Evolutionary conservation across 1,140 invertebrate species (phyloP).

Genomic region (Lordiphosa collinella): DNA sequence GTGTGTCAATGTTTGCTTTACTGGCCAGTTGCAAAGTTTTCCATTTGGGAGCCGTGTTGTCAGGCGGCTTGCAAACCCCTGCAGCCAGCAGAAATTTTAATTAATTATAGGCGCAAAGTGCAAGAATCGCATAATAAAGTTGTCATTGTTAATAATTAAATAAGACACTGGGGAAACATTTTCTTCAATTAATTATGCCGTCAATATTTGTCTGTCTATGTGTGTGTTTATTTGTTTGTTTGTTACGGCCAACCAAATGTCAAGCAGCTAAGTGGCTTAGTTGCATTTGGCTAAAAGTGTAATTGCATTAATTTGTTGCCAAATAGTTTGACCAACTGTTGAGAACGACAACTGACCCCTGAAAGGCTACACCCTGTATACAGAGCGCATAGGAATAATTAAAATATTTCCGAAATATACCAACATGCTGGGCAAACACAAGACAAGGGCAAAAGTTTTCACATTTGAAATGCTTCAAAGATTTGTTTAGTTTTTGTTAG

Average conservation of each 20-base stretch:
- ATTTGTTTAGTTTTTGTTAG: constrained; percentile 67
- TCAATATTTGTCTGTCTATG: constrained; percentile 44
- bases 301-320: constrained; percentile 68
- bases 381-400: constrained; percentile 38
- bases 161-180: constrained; percentile 26
- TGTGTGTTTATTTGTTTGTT: too few species aligned
- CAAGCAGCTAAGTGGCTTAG: constrained; percentile 15
- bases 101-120: constrained; percentile 49
- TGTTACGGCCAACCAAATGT: constrained; percentile 4
- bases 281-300: constrained; percentile 20
- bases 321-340: constrained; percentile 51
- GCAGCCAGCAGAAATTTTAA: constrained; percentile 31
- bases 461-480: constrained; percentile 65
- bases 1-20: constrained; percentile 74
- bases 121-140: constrained; percentile 37
- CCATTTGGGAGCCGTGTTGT: background rate
- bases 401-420: constrained; percentile 49
- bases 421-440: constrained; percentile 39
- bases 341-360: constrained; percentile 37
- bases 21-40: constrained; percentile 37
- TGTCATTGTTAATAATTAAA: constrained; percentile 63
- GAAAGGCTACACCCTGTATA: constrained; percentile 13
- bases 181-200: constrained; percentile 60
- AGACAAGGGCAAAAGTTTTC: constrained; percentile 47
- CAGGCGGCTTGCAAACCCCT: background rate